Conservation (phyloP, 2,797 vertebrate species). For the Sarcoramphus papa region DNA sequence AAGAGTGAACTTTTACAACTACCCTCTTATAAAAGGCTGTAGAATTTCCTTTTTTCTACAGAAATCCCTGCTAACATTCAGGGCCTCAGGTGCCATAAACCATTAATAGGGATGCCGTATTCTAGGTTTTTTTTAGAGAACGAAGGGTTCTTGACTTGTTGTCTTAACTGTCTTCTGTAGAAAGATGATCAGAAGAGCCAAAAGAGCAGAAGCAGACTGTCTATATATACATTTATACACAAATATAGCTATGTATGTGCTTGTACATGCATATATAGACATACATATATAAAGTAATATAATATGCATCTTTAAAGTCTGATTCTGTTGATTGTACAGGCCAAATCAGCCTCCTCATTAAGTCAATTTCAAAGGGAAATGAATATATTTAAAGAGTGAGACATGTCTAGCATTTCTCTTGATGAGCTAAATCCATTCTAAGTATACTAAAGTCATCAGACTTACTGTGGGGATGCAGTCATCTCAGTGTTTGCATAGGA, state of each 20-base stretch:
- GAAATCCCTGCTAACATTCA: neutral
- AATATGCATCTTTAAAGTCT: constrained; percentile 21
- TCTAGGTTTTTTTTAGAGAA: neutral
- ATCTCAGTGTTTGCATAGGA: neutral
- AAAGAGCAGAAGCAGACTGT: neutral
- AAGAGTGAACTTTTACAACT: neutral
- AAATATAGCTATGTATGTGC: neutral
- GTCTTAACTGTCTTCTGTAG: neutral
- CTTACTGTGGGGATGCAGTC: neutral
- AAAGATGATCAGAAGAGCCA: neutral
- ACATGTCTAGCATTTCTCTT: constrained; percentile 43
- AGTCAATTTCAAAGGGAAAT: constrained; percentile 55
- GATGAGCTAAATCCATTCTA: constrained; percentile 46
- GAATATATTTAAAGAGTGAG: constrained; percentile 55
- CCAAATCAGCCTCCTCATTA: constrained; percentile 52
- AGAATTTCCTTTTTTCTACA: neutral
- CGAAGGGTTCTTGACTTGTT: neutral
- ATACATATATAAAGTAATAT: constrained; percentile 15
- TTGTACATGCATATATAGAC: neutral
- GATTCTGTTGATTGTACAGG: constrained; percentile 51
- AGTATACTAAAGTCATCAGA: constrained; percentile 7
- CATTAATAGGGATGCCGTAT: neutral
- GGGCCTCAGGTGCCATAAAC: neutral
- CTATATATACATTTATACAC: neutral
- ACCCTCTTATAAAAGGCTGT: neutral